Percentiles rank a stretch among this genome's conserved stretches.
Conservation (phyloP, 2,888 invertebrate species). For the Cyaniris semiargus region DNA sequence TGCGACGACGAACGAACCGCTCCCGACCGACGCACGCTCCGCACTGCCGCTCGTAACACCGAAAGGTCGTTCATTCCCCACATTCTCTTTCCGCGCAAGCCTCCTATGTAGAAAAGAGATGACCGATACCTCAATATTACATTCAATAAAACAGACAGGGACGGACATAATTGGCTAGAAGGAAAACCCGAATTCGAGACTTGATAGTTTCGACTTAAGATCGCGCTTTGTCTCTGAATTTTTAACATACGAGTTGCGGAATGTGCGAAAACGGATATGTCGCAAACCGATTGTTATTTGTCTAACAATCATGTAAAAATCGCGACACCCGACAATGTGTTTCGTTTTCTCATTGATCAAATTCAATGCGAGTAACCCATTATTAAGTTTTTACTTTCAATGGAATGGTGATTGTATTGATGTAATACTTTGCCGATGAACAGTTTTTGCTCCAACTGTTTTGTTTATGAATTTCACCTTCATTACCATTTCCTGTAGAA, state of each 20-base stretch:
- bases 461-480: constrained; percentile 6
- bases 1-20: constrained; percentile 54
- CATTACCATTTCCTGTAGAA: background rate
- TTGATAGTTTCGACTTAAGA: constrained; percentile 76
- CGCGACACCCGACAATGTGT: constrained; percentile 43
- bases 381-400: constrained; percentile 33
- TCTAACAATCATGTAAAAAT: constrained; percentile 37
- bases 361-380: constrained; percentile 32
- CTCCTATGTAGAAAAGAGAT: constrained; percentile 72
- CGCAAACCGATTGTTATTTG: constrained; percentile 43
- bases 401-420: constrained; percentile 26
- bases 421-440: constrained; percentile 5
- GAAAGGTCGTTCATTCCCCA: constrained; percentile 80
- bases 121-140: constrained; percentile 48
- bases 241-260: constrained; percentile 73
- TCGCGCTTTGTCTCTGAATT: constrained; percentile 74
- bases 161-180: constrained; percentile 64
- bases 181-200: constrained; percentile 77
- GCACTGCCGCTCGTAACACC: constrained; percentile 78
- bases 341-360: constrained; percentile 40
- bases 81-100: constrained; percentile 81
- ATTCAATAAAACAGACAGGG: constrained; percentile 51
- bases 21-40: constrained; percentile 74
- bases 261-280: constrained; percentile 64
- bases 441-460: background rate